Evolutionary conservation across 1,140 invertebrate genomes (phyloP).

Genomic region (Drosophila santomea): DNA sequence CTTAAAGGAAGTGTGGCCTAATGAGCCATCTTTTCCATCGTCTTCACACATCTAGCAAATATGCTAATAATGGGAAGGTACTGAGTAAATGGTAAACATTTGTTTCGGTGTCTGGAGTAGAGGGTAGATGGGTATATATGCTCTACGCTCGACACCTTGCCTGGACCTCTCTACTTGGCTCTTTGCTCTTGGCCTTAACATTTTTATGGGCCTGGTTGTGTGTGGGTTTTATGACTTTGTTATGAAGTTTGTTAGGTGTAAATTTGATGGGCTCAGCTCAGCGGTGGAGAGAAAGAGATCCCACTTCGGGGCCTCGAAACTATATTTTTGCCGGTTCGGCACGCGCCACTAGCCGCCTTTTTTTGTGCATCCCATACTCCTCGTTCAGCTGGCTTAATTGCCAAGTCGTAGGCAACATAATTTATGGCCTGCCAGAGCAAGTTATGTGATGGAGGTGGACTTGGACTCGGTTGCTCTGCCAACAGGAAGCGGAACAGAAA

Average conservation of each 20-base stretch:
- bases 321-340: constrained; percentile 43
- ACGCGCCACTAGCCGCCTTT: constrained; percentile 41
- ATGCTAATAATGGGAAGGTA: too few relatives aligned
- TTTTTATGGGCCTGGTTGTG: constrained; percentile 59
- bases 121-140: background rate
- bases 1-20: too few relatives aligned
- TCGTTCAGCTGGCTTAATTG: constrained; percentile 56
- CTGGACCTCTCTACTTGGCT: background rate
- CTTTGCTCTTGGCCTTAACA: constrained; percentile 51
- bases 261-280: constrained; percentile 67
- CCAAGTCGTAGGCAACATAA: constrained; percentile 78
- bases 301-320: constrained; percentile 34
- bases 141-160: background rate
- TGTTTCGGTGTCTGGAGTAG: constrained; percentile 3
- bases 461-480: background rate
- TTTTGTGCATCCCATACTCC: constrained; percentile 1
- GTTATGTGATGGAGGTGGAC: constrained; percentile 53
- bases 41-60: too few relatives aligned
- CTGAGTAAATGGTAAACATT: background rate
- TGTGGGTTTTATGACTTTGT: constrained; percentile 73
- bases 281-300: constrained; percentile 35
- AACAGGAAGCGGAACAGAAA: constrained; percentile 19
- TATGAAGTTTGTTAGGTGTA: constrained; percentile 82
- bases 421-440: constrained; percentile 67
- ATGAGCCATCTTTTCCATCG: too few relatives aligned